Conservation (phyloP, 1,140 invertebrate genomes). For the Maniola jurtina region DNA sequence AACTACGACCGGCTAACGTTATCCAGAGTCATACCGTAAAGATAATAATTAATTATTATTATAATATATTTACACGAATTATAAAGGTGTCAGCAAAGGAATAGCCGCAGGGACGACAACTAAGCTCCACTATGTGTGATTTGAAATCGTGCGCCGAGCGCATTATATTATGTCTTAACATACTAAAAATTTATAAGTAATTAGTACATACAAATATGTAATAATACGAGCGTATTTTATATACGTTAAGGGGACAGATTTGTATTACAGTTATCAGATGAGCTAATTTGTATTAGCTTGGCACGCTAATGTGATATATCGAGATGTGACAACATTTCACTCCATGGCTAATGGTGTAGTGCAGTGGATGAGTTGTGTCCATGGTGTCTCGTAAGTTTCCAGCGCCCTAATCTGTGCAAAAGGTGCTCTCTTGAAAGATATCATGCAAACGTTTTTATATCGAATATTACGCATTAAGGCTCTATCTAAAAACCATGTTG, state of each 20-base stretch:
- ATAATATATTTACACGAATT: conserved; percentile 78
- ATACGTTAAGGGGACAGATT: conserved; percentile 40
- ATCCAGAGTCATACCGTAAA: conserved; percentile 69
- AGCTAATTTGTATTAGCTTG: conserved; percentile 20
- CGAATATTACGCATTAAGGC: conserved; percentile 49
- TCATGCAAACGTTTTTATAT: conserved; percentile 51
- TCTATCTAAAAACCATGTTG: conserved; percentile 63
- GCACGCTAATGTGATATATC: conserved; percentile 18
- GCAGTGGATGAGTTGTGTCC: neutral
- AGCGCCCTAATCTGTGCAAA: conserved; percentile 39
- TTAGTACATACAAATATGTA: conserved; percentile 66
- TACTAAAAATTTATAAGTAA: conserved; percentile 75
- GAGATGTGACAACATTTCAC: conserved; percentile 1
- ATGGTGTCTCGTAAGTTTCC: conserved; percentile 14
- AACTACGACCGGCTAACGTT: conserved; percentile 43
- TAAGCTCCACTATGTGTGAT: conserved; percentile 77
- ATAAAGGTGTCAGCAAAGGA: conserved; percentile 74
- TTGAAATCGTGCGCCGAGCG: conserved; percentile 74
- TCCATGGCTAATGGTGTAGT: neutral
- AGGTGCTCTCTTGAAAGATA: conserved; percentile 37
- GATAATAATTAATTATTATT: conserved; percentile 77
- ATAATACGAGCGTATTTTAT: conserved; percentile 55
- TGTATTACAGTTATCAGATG: conserved; percentile 17
- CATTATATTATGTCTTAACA: conserved; percentile 57
- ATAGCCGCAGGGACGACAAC: conserved; percentile 74